These are phyloP conservation scores for Acanthaster planci DNA, from an alignment of 35 echinoderm and acorn worm species.

Conservation along the genomic window DNA sequence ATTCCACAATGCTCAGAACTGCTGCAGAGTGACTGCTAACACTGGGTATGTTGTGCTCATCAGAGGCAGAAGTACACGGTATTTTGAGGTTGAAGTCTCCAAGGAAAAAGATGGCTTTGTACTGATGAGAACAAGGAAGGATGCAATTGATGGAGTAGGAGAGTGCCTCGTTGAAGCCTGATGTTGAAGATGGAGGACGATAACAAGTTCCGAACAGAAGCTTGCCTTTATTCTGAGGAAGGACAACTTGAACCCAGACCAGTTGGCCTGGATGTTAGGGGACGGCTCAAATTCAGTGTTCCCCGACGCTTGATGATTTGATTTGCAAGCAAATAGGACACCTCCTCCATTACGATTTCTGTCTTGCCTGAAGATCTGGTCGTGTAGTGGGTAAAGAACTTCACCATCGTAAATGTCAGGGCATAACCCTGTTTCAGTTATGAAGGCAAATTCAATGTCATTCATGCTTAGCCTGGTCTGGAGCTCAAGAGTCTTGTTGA, in stretches of 20 bases:
- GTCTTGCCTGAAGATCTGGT: not conserved
- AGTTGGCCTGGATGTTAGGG: not conserved
- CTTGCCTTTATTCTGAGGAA: not conserved
- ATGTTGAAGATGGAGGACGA: not conserved
- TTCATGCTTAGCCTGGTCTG: not conserved
- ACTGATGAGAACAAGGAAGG: not conserved
- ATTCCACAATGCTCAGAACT: not conserved
- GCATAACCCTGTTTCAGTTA: not conserved
- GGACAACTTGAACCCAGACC: not conserved
- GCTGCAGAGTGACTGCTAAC: not conserved
- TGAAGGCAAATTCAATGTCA: not conserved
- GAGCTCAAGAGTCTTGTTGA: not conserved
- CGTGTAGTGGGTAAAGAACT: not conserved
- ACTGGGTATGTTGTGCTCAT: not conserved
- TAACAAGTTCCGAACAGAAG: not conserved
- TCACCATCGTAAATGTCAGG: not conserved
- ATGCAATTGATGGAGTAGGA: not conserved
- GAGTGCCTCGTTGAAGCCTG: not conserved
- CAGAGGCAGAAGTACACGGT: not conserved
- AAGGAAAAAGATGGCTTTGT: not conserved
- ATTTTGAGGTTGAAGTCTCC: not conserved
- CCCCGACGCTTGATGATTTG: not conserved
- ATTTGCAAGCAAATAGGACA: not conserved
- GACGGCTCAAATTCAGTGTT: not conserved
- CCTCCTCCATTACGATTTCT: not conserved